phyloP scores from a whole-genome alignment of 2,797 vertebrate genomes.

The Danio choprae region DNA sequence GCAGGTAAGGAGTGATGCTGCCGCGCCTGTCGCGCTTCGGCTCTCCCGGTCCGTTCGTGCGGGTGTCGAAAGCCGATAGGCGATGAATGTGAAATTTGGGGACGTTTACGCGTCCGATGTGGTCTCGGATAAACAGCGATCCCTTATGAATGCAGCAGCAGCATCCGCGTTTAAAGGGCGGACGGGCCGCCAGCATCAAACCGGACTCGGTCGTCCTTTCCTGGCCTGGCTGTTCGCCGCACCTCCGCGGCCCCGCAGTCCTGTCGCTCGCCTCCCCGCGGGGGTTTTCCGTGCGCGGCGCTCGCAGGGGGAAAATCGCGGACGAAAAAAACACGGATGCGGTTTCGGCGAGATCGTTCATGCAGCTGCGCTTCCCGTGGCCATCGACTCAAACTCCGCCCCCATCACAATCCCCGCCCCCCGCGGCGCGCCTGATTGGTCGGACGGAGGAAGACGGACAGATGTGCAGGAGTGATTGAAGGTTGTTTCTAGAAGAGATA shows the following conservation, averaged over 20 bases:
- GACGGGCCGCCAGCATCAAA: conserved; percentile 51
- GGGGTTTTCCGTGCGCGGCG: conserved; percentile 13
- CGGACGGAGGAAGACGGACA: conserved; percentile 10
- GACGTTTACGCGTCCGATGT: background rate
- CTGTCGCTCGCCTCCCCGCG: conserved; percentile 20
- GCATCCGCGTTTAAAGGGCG: conserved; percentile 44
- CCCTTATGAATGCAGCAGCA: conserved; percentile 34
- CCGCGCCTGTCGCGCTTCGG: conserved; percentile 61
- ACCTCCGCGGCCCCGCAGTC: conserved; percentile 41
- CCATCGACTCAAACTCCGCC: conserved; percentile 44
- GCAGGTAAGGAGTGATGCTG: conserved; percentile 30
- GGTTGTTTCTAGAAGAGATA: too few species aligned
- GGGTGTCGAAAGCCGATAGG: conserved; percentile 1
- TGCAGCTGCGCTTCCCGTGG: conserved; percentile 48
- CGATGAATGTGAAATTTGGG: background rate
- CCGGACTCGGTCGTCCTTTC: conserved; percentile 35
- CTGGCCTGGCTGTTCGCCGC: conserved; percentile 46
- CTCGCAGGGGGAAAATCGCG: conserved; percentile 20
- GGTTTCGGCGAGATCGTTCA: conserved; percentile 28
- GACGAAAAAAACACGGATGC: conserved; percentile 33
- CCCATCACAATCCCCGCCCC: conserved; percentile 66
- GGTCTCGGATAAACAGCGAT: conserved; percentile 4
- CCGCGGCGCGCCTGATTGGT: conserved; percentile 46
- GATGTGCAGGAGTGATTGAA: conserved; percentile 32
- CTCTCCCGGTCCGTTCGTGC: conserved; percentile 24